Percentiles rank a stretch among this genome's conserved stretches.
Conservation (phyloP, 2,113 vertebrate species). For the Semnornis frantzii region DNA sequence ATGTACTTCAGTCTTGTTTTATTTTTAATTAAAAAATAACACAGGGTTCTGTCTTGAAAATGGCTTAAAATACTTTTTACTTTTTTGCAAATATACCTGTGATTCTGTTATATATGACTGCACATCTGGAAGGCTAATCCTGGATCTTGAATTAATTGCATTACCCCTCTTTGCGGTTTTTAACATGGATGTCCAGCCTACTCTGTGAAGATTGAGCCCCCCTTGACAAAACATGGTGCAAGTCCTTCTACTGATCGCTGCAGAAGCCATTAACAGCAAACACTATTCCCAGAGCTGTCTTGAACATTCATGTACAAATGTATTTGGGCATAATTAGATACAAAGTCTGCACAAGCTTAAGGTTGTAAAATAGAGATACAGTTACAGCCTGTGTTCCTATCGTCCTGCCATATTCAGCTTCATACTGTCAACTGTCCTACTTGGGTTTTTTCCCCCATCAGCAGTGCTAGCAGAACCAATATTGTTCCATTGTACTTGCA, state of each 20-base stretch:
- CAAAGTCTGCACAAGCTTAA: neutral
- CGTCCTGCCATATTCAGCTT: neutral
- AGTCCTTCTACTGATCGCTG: neutral
- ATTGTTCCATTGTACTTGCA: neutral
- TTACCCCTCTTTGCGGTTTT: accelerated
- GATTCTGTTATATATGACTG: neutral
- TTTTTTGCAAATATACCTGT: neutral
- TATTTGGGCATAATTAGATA: neutral
- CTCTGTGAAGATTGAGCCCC: neutral
- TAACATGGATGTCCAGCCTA: neutral
- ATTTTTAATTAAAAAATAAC: neutral
- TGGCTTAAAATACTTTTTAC: neutral
- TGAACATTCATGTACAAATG: neutral
- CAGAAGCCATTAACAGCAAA: neutral
- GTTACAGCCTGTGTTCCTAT: neutral
- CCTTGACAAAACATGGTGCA: neutral
- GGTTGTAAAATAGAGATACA: neutral
- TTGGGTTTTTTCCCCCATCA: neutral
- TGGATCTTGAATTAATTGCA: neutral
- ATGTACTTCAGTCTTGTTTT: neutral
- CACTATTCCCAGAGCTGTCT: neutral
- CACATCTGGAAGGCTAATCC: neutral
- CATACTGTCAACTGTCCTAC: neutral
- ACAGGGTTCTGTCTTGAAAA: neutral
- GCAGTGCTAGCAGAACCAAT: neutral